Evolutionary conservation across 2,888 invertebrate species (phyloP).

Genomic region (Phortica magna): DNA sequence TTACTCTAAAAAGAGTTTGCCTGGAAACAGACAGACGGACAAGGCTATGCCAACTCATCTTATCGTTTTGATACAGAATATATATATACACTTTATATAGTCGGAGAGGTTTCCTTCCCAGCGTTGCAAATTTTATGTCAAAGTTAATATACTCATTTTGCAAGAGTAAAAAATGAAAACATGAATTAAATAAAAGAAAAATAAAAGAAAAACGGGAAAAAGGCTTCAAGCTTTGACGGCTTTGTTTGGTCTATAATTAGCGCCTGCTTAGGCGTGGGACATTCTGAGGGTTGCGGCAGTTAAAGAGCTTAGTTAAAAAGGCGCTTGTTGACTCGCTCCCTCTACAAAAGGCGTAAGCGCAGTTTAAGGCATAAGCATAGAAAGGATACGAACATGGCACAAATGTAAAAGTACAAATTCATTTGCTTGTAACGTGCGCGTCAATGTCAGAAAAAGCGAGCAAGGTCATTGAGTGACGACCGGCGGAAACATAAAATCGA

Average conservation of each 20-base stretch:
- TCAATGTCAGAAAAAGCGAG: not conserved
- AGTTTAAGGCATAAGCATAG: constrained; percentile 1
- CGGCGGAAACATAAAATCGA: not conserved
- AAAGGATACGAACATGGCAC: not conserved
- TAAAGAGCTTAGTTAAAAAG: not conserved
- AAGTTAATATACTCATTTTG: too few relatives aligned
- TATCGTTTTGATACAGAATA: too few relatives aligned
- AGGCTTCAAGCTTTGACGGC: constrained; percentile 52
- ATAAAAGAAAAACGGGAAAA: constrained; percentile 12
- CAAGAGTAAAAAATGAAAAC: constrained; percentile 39
- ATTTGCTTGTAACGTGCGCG: not conserved
- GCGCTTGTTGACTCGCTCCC: not conserved
- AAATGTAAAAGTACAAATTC: too few relatives aligned
- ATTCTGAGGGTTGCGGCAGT: too few relatives aligned
- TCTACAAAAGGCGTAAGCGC: constrained; percentile 8
- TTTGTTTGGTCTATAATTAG: constrained; percentile 66
- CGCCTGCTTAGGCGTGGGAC: not conserved
- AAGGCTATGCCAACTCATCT: too few relatives aligned
- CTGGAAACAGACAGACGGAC: too few relatives aligned
- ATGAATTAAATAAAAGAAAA: constrained; percentile 26
- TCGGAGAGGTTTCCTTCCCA: too few relatives aligned
- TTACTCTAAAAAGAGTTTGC: too few relatives aligned
- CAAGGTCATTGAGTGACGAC: not conserved
- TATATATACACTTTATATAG: too few relatives aligned
- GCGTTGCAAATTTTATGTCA: too few relatives aligned